A percentile compares a stretch with the other conserved stretches of the same genome.
These are phyloP conservation scores for Diachasmimorpha longicaudata DNA, from an alignment of 1,140 invertebrate species.

Conservation along the genomic window DNA sequence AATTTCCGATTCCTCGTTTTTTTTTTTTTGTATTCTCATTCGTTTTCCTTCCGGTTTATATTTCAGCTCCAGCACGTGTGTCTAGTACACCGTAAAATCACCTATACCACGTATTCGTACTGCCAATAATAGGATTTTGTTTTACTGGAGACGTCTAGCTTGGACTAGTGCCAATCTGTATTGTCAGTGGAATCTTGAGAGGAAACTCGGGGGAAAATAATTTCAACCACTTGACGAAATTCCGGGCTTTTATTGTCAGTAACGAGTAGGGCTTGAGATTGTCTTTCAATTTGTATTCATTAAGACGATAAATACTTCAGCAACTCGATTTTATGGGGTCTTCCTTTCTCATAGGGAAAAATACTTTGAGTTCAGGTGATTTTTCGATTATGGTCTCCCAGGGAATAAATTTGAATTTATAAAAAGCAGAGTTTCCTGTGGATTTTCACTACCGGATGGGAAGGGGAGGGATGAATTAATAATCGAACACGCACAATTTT, in stretches of 20 bases:
- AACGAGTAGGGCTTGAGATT: neutral
- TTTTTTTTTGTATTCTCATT: neutral
- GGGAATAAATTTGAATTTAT: too few species aligned
- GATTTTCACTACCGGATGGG: too few species aligned
- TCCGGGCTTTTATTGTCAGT: neutral
- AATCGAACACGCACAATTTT: too few species aligned
- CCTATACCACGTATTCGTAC: neutral
- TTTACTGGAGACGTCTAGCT: neutral
- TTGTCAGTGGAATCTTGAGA: neutral
- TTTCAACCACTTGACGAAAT: neutral
- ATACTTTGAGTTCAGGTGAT: too few species aligned
- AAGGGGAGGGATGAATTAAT: too few species aligned
- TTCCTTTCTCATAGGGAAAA: too few species aligned
- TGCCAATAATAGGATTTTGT: conserved; percentile 11
- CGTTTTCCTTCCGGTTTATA: neutral
- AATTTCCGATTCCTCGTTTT: neutral
- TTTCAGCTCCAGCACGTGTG: neutral
- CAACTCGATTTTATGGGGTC: too few species aligned
- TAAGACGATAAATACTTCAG: too few species aligned
- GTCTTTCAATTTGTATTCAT: too few species aligned
- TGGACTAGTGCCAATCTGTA: neutral
- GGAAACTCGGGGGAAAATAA: neutral
- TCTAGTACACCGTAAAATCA: neutral
- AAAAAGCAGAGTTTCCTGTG: too few species aligned
- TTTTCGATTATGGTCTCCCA: too few species aligned